Percentiles rank a stretch among this genome's conserved stretches.
These are phyloP conservation scores for Leptopilina myrica DNA, from an alignment of 2,888 invertebrate genomes.

Conservation along the genomic window DNA sequence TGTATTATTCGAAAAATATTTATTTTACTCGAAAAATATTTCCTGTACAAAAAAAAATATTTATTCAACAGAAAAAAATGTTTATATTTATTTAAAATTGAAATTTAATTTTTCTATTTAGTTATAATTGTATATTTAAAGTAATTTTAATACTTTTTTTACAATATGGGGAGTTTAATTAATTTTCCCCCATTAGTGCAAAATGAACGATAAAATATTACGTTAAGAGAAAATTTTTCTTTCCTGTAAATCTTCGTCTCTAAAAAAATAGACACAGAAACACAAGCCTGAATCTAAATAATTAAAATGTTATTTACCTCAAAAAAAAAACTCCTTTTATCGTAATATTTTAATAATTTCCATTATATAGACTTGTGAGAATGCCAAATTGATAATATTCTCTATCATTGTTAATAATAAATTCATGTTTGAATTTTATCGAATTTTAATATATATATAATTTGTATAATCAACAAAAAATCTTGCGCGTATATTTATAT, in stretches of 20 bases:
- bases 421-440: slow-evolving; percentile 13
- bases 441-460: slow-evolving; percentile 23
- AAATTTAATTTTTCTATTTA: not conserved
- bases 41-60: no score
- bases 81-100: not conserved
- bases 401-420: not conserved
- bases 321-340: slow-evolving; percentile 18
- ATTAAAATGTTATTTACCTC: slow-evolving; percentile 8
- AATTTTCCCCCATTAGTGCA: not conserved
- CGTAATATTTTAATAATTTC: not conserved
- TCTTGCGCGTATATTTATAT: slow-evolving; percentile 35
- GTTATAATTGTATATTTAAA: not conserved
- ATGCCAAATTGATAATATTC: slow-evolving; percentile 7
- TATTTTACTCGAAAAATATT: no score
- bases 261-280: not conserved
- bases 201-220: not conserved
- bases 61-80: not conserved
- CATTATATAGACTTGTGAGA: not conserved
- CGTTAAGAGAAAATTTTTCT: not conserved
- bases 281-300: slow-evolving; percentile 15
- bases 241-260: not conserved
- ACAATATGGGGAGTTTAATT: not conserved
- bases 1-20: no score
- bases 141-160: not conserved
- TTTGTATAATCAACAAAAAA: not conserved